A percentile compares a stretch with the other conserved stretches of the same genome.
phyloP scores from a whole-genome alignment of 1,140 invertebrate genomes.

The Pogonomyrmex barbatus region DNA sequence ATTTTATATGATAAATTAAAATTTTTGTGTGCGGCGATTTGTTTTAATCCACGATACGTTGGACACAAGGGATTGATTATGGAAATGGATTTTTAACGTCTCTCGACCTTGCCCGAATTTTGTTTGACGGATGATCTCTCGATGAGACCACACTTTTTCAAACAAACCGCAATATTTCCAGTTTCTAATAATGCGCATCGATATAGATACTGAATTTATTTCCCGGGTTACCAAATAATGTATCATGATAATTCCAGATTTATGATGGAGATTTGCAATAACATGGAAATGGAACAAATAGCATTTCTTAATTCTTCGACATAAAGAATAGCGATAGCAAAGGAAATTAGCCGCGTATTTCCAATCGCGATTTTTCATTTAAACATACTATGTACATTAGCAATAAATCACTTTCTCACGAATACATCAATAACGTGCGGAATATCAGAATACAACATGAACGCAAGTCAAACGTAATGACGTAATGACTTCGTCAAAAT shows the following conservation, averaged over 20 bases:
- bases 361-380: background rate
- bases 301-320: background rate
- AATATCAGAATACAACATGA: background rate
- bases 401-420: background rate
- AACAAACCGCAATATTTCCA: background rate
- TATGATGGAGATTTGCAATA: constrained; percentile 12
- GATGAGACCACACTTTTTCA: constrained; percentile 36
- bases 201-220: constrained; percentile 2
- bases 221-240: background rate
- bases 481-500: background rate
- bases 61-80: constrained; percentile 16
- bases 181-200: background rate
- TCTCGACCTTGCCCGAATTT: constrained; percentile 38
- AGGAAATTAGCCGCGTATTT: background rate
- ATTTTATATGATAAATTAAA: constrained; percentile 28
- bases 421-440: background rate
- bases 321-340: background rate
- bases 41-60: constrained; percentile 25
- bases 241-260: background rate
- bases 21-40: constrained; percentile 5
- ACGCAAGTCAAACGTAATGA: background rate
- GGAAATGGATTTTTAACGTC: constrained; percentile 48
- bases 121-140: constrained; percentile 26
- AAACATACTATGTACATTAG: background rate
- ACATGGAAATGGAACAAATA: background rate